Percentiles rank a stretch among this genome's conserved stretches.
These are phyloP conservation scores for Falco columbarius DNA, from an alignment of 2,797 vertebrate genomes.

Conservation along the genomic window DNA sequence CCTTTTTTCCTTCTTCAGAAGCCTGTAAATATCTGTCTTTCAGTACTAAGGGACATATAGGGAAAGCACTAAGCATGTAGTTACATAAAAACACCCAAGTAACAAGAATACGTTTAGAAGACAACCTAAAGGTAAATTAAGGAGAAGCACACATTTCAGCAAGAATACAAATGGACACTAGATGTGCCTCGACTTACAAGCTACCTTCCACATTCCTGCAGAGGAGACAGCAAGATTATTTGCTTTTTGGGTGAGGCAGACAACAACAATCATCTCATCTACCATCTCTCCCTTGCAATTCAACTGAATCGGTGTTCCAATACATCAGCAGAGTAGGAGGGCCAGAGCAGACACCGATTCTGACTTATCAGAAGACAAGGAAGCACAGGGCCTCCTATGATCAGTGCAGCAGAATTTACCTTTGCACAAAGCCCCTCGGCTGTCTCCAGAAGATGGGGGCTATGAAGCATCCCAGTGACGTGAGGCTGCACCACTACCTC, in stretches of 20 bases:
- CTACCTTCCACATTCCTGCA: not conserved
- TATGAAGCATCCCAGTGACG: not conserved
- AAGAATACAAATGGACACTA: not conserved
- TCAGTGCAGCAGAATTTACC: not conserved
- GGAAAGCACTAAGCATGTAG: not conserved
- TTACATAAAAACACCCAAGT: fast-evolving
- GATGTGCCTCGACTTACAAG: not conserved
- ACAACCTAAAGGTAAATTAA: not conserved
- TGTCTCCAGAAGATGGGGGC: not conserved
- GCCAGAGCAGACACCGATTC: not conserved
- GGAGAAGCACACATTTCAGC: not conserved
- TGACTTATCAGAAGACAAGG: not conserved
- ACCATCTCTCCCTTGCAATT: not conserved
- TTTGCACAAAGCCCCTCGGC: not conserved
- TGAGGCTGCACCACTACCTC: fast-evolving
- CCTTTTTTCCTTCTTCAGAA: not conserved
- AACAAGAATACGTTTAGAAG: not conserved
- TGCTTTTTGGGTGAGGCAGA: not conserved
- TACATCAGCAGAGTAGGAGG: not conserved
- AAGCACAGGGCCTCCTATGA: not conserved
- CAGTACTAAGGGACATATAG: not conserved
- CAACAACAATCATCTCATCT: not conserved
- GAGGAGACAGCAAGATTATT: not conserved
- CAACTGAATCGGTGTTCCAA: not conserved
- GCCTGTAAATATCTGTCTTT: not conserved